phyloP scores from a whole-genome alignment of 2,113 vertebrate species.

The Anas platyrhynchos region DNA sequence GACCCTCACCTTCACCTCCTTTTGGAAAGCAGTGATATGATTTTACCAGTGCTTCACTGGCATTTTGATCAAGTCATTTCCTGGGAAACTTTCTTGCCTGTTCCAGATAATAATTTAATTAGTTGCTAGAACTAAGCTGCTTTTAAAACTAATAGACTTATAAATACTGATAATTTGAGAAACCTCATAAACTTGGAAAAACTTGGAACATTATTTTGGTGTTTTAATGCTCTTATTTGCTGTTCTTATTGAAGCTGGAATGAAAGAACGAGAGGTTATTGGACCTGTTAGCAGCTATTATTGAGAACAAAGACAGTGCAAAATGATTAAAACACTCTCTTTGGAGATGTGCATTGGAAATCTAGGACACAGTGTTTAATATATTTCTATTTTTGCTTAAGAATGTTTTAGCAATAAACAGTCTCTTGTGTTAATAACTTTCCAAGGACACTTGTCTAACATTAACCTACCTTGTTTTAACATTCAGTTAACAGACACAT shows the following conservation, averaged over 20 bases:
- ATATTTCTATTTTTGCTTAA: constrained; percentile 71
- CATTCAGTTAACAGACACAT: constrained; percentile 64
- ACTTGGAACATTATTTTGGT: background rate
- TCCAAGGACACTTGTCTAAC: constrained; percentile 67
- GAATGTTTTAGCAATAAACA: constrained; percentile 67
- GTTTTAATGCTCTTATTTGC: background rate
- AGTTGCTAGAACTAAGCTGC: background rate
- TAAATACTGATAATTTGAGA: background rate
- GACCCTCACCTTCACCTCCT: background rate
- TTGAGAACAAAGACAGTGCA: constrained; percentile 5
- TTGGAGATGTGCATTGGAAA: constrained; percentile 15
- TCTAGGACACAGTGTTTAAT: constrained; percentile 30
- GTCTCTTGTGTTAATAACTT: constrained; percentile 60
- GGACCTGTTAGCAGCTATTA: background rate
- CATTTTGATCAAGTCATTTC: background rate
- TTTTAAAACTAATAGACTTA: background rate
- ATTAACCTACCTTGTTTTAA: constrained; percentile 71
- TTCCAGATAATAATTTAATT: background rate
- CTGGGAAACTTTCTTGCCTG: background rate
- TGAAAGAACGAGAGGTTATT: background rate
- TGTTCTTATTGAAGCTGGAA: background rate
- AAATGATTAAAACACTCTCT: constrained; percentile 21
- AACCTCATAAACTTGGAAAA: background rate
- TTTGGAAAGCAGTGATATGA: background rate
- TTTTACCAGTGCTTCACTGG: background rate